Evolutionary conservation across 2,888 invertebrate species (phyloP).

Genomic region (Chaetogeoica ovagalla): DNA sequence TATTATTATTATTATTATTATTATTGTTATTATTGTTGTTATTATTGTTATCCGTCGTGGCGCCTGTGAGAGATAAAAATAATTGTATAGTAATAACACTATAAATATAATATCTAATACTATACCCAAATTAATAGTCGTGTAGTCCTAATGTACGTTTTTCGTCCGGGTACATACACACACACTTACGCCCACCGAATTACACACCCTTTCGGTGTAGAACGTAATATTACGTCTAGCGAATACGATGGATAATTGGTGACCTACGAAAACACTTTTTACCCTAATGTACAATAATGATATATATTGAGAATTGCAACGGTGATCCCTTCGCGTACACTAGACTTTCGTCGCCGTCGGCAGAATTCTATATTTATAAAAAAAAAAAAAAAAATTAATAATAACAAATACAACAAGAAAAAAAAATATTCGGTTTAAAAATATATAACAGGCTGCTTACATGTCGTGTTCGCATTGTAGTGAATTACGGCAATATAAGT

Average conservation of each 20-base stretch:
- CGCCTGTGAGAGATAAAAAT: constrained; percentile 7
- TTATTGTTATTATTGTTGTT: too few relatives aligned
- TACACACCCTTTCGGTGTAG: constrained; percentile 19
- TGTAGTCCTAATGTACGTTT: neutral
- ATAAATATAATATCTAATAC: constrained; percentile 11
- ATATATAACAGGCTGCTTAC: neutral
- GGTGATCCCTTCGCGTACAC: neutral
- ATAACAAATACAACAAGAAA: neutral
- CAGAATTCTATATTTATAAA: neutral
- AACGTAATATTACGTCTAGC: neutral
- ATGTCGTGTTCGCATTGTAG: too few relatives aligned
- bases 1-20: too few relatives aligned
- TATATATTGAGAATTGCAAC: neutral
- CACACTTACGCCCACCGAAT: constrained; percentile 49
- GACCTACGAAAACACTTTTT: constrained; percentile 38
- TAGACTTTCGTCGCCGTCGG: neutral
- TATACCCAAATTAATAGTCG: constrained; percentile 38
- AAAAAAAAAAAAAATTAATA: neutral
- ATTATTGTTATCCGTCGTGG: too few relatives aligned
- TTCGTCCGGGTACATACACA: neutral
- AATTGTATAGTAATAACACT: neutral
- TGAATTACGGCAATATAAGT: too few relatives aligned
- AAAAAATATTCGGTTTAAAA: neutral
- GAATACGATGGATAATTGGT: constrained; percentile 29
- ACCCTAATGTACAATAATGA: constrained; percentile 13